Evolutionary conservation across 2,888 invertebrate species (phyloP), one percentile per base, ranked within the genome.

Genomic region (Tetropium fuscum): DNA sequence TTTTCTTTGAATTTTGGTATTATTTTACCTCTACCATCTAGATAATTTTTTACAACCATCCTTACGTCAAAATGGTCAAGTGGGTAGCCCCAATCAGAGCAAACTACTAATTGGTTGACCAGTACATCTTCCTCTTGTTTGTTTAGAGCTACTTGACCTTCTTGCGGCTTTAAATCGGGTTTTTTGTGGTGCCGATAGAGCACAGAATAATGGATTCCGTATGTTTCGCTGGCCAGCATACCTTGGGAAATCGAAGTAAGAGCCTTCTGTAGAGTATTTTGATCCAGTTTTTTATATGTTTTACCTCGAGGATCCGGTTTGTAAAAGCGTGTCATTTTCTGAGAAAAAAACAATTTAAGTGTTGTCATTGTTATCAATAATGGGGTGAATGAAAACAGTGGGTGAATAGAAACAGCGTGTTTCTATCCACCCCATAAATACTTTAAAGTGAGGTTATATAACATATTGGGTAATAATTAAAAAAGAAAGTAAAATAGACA

Each of bases 51-150:
- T 22, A 34, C 38, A 36, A 19, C 25, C 48, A 48, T 48, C 10
- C 34, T 48, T n/a, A 48, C 48, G 36, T 48, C 48, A 1, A 47
- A 47, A 48, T 30, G 49, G 15, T 49, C 49, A 13, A 49, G 34
- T 34, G 49, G 36, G 30, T 30, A 30, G 19, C 48, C 34, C 48
- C 34, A 48, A n/a, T 48, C 20, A 11, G 48, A 32, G 34, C 48
- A 48, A 18, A 34, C 34, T 19, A 32, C 34, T 2, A 48, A 20
- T 10, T 48, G 48, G 10, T 48, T 4, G 8, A 48, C 30, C 11
- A 48, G 19, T 48, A 47, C 16, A 48, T 34, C 32, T 48, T 32
- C 15, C 20, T 48, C 48, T 34, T 30, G 48, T 49, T 49, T 36
- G 10, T 22, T 34, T 38, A 48, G 48, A 48, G 19, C 18, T 48